These are phyloP conservation scores for Labeo calbasu DNA, from an alignment of 2,797 vertebrate species.

Conservation along the genomic window DNA sequence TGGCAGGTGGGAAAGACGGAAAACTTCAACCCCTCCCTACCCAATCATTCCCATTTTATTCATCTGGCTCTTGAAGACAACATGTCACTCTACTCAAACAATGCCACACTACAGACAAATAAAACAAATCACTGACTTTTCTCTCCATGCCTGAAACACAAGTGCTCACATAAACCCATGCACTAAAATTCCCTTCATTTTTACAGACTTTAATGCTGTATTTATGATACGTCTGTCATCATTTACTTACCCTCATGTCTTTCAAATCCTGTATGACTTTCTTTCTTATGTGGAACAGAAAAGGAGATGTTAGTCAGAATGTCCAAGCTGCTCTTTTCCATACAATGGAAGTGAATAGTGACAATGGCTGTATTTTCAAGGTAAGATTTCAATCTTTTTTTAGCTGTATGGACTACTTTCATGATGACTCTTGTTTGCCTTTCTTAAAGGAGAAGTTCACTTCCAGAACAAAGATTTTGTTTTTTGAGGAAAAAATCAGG, in stretches of 20 bases:
- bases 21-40: slow-evolving; percentile 34
- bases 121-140: slow-evolving; percentile 67
- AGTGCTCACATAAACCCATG: slow-evolving; percentile 68
- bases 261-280: not conserved
- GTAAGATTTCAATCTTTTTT: not conserved
- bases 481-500: too few relatives aligned
- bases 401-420: not conserved
- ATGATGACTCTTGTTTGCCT: not conserved
- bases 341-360: not conserved
- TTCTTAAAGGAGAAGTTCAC: too few relatives aligned
- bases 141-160: slow-evolving; percentile 67
- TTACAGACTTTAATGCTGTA: slow-evolving; percentile 69
- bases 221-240: slow-evolving; percentile 61
- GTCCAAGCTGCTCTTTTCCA: not conserved
- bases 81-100: slow-evolving; percentile 56
- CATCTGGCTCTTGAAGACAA: slow-evolving; percentile 50
- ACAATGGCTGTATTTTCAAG: not conserved
- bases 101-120: slow-evolving; percentile 56
- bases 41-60: slow-evolving; percentile 56
- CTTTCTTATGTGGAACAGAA: not conserved
- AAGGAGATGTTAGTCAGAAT: not conserved
- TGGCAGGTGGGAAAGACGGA: slow-evolving; percentile 42
- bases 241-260: not conserved
- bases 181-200: slow-evolving; percentile 69
- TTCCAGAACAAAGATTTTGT: too few relatives aligned